Conservation (phyloP, 2,113 vertebrate genomes). For the Lichenostomus cassidix region DNA sequence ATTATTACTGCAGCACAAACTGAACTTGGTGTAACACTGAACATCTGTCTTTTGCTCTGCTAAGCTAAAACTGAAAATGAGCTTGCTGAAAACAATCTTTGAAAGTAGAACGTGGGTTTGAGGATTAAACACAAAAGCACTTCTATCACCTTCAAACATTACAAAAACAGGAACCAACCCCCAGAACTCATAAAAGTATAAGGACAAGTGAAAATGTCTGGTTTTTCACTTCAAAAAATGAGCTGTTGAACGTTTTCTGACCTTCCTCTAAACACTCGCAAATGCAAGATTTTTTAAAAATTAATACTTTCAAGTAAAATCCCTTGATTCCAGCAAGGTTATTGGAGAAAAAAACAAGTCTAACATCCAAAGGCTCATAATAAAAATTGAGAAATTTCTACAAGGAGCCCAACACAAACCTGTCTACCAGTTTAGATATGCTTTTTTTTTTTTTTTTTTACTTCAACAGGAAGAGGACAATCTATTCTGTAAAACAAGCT, state of each 20-base stretch:
- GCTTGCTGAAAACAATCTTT: neutral
- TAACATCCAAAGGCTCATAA: neutral
- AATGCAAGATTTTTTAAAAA: neutral
- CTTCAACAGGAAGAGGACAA: neutral
- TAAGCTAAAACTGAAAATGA: neutral
- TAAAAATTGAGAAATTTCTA: neutral
- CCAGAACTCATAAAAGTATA: neutral
- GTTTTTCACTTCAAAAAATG: neutral
- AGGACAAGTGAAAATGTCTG: neutral
- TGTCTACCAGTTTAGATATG: neutral
- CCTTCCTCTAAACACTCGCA: neutral
- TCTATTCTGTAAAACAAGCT: neutral
- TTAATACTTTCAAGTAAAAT: neutral
- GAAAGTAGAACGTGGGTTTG: neutral
- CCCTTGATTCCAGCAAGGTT: neutral
- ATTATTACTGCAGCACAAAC: slow-evolving; percentile 8
- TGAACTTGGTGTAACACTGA: neutral
- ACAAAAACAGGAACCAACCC: neutral
- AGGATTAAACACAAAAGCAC: neutral
- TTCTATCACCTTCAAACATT: neutral
- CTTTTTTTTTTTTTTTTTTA: neutral
- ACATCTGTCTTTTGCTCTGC: neutral
- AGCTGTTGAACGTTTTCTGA: neutral
- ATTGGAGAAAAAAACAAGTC: neutral
- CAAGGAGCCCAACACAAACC: neutral